Percentiles rank a stretch among this genome's conserved stretches.
phyloP scores from a whole-genome alignment of 30 jellyfish, hydroid and myxozoan genomes.

The Cassiopea andromeda region DNA sequence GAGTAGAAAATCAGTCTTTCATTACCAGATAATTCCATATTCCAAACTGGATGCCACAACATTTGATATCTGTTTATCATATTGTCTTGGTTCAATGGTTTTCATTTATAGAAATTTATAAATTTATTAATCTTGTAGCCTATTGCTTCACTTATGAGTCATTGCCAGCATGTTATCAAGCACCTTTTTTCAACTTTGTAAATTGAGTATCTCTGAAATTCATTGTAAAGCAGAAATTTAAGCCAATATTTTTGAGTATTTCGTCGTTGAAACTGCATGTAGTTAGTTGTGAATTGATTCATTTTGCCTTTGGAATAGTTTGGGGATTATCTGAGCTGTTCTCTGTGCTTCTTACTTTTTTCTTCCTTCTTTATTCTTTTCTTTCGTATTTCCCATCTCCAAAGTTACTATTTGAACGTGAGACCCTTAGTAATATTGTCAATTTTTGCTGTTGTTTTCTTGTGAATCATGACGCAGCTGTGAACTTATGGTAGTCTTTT shows the following conservation, averaged over 20 bases:
- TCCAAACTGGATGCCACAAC: neutral
- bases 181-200: neutral
- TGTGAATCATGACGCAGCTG: too few species aligned
- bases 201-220: neutral
- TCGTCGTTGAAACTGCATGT: neutral
- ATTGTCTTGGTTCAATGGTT: neutral
- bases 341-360: too few species aligned
- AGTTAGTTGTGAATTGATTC: too few species aligned
- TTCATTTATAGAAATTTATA: neutral
- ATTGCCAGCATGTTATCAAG: neutral
- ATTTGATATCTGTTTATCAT: neutral
- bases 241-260: neutral
- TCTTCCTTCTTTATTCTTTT: too few species aligned
- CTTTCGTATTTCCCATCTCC: too few species aligned
- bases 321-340: too few species aligned
- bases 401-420: too few species aligned
- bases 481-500: too few species aligned
- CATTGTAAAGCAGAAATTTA: neutral
- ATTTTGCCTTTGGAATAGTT: too few species aligned
- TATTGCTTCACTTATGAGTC: neutral
- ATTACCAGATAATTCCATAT: conserved; percentile 42
- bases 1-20: conserved; percentile 79
- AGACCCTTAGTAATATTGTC: too few species aligned
- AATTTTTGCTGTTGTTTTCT: too few species aligned
- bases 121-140: neutral